Percentiles rank a stretch among this genome's conserved stretches.
phyloP scores from a whole-genome alignment of 2,113 vertebrate species.

The Gulo gulo region DNA sequence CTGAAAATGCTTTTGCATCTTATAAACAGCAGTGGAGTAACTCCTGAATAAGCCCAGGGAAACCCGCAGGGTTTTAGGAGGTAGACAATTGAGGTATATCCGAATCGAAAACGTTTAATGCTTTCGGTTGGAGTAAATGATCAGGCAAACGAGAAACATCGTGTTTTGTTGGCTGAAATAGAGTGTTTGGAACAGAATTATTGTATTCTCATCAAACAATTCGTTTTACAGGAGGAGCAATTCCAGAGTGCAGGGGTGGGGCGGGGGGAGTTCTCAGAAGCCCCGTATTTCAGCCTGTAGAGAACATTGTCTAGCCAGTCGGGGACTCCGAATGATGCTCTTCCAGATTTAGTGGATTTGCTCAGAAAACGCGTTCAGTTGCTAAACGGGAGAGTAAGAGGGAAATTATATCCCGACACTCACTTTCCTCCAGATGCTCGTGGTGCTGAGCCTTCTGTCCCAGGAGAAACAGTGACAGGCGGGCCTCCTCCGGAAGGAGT shows the following conservation, averaged over 20 bases:
- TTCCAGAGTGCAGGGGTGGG: no score
- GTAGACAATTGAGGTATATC: neutral
- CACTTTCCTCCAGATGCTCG: neutral
- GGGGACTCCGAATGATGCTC: neutral
- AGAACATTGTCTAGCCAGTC: neutral
- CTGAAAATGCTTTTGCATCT: neutral
- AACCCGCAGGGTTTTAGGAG: neutral
- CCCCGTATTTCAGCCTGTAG: neutral
- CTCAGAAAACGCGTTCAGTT: neutral
- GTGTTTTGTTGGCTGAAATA: neutral
- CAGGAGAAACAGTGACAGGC: neutral
- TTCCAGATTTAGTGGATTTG: neutral
- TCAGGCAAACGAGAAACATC: neutral
- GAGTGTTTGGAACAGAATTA: neutral
- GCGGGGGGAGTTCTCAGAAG: neutral
- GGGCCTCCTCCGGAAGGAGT: neutral
- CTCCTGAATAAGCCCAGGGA: neutral
- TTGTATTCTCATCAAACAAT: neutral
- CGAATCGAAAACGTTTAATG: conserved; percentile 14
- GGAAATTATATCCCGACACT: neutral
- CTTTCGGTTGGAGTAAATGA: neutral
- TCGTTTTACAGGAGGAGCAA: neutral
- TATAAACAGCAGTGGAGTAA: neutral
- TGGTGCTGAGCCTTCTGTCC: neutral
- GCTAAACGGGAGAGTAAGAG: neutral